Base-by-base conservation (phyloP, 2,113 vertebrate genomes). In the Heteronetta atricapilla region DNA sequence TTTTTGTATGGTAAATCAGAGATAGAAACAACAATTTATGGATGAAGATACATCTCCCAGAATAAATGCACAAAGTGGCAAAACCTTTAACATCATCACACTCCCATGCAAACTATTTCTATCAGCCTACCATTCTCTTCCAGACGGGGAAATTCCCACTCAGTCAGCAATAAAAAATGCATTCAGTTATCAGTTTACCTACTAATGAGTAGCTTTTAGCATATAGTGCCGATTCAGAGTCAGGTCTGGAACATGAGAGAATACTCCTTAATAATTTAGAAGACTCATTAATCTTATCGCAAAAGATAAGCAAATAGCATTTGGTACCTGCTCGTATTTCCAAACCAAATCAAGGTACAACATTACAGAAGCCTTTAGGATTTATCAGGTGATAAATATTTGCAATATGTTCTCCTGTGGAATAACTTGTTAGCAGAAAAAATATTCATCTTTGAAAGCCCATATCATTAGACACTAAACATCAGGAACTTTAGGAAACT, bases 201-300 rank as follows among this genome's bases (percentile, higher is more conserved):
- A n/a, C 67, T 82, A 93, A 95, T 22, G 67, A 81, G 75, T 18
- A 85, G 40, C 82, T 67, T 93, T 72, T 59, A 89, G 90, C 74
- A 89, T n/a, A 62, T 60, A 77, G 67, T 0, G 3, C 77, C 66
- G 60, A 18, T 14, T 84, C 74, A 68, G 79, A 88, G 81, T 77
- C 70, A 44, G 42, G 55, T n/a, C 77, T 87, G 80, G 60, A 88
- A 86, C 68, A 95, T 79, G 82, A 90, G 50, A 93, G 58, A 44
- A 40, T 6, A 40, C 76, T 34, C 56, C 34, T 95, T 82, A 94
- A 89, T 93, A 94, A 97, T 97, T 96, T 72, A 95, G 14, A 74
- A 82, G 63, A 1, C n/a, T 89, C 75, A 67, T 93, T 87, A 90
- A 89, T 80, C 63, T 94, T 55, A 81, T 77, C 81, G 81, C 86